Evolutionary conservation across 1,140 invertebrate genomes (phyloP), one percentile per base, ranked within the genome.

Genomic region (Leptinotarsa undecemlineata): DNA sequence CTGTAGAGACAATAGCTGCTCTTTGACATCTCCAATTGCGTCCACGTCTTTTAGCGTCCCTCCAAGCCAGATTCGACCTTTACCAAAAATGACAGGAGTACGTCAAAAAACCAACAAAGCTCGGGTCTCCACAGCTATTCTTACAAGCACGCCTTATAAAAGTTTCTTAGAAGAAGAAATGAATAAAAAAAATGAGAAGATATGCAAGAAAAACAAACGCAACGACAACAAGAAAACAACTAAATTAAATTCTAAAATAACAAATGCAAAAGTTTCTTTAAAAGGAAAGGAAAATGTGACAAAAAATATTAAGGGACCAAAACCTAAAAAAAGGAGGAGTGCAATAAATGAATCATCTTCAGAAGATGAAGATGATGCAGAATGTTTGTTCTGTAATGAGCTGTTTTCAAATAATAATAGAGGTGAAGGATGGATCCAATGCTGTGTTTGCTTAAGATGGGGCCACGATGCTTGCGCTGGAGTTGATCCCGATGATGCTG

Each of bases 361-460:
- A 15, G 62, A 64, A 64, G 62, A 64, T n/a, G 23, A 64, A 21
- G 19, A 64, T n/a, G 62, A n/a, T 20, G 20, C 48, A 57, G 14
- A 64, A 23, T 64, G 62, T 64, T 20, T 64, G 13, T 64, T 64
- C 23, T 64, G 62, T 20, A 64, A 17, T 17, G 62, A 15, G 20
- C 13, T 14, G 13, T 64, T 13, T 64, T 64, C 62, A 13, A 64
- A 20, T n/a, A 20, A 64, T 64, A 64, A 20, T 20, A 64, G 62
- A n/a, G 62, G 62, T 64, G 62, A 64, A 20, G 62, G 62, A 64
- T 64, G 62, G 62, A 64, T 64, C 15, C 19, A 20, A 64, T 64
- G 62, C 20, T 20, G n/a, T 64, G n/a, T 64, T 19, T 64, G 23
- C 62, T 20, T n/a, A 64, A 64, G 19, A 64, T 64, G 62, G 62